Percentiles rank a stretch among this genome's conserved stretches.
Evolutionary conservation across 2,888 invertebrate genomes (phyloP).

Genomic region (Hypselothyrea guttata): DNA sequence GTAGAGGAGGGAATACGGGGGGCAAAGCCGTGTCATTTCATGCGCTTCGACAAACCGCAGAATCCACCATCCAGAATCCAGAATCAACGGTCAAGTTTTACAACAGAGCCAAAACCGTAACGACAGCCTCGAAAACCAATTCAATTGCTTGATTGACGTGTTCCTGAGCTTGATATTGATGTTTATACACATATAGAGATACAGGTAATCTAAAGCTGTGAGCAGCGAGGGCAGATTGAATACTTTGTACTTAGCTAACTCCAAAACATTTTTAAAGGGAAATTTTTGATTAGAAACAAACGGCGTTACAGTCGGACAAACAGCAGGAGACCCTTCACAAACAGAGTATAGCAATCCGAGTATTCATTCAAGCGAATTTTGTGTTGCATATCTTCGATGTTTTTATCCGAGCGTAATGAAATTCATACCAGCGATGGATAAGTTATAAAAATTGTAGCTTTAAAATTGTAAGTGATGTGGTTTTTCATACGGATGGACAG

Average conservation of each 20-base stretch:
- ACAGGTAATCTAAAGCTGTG: not conserved
- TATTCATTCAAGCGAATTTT: no score
- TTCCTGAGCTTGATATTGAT: slow-evolving; percentile 19
- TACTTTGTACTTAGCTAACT: not conserved
- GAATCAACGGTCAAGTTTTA: slow-evolving; percentile 21
- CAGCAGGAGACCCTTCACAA: no score
- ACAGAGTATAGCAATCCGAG: no score
- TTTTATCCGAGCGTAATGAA: no score
- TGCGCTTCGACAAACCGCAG: slow-evolving; percentile 33
- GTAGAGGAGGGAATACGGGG: not conserved
- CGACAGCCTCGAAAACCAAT: slow-evolving; percentile 64
- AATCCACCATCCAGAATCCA: not conserved
- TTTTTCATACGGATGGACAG: no score
- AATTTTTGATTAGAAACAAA: no score
- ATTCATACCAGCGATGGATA: no score
- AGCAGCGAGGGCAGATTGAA: slow-evolving; percentile 16
- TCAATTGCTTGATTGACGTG: slow-evolving; percentile 57
- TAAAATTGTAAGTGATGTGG: no score
- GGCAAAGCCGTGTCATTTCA: slow-evolving; percentile 18
- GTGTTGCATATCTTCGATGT: no score
- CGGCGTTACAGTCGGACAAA: no score
- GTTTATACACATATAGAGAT: slow-evolving; percentile 1
- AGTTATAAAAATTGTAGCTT: no score
- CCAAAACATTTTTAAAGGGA: no score
- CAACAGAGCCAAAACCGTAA: slow-evolving; percentile 26